These are phyloP conservation scores for Peromyscus polionotus DNA, from an alignment of 2,113 vertebrate species.

Conservation along the genomic window DNA sequence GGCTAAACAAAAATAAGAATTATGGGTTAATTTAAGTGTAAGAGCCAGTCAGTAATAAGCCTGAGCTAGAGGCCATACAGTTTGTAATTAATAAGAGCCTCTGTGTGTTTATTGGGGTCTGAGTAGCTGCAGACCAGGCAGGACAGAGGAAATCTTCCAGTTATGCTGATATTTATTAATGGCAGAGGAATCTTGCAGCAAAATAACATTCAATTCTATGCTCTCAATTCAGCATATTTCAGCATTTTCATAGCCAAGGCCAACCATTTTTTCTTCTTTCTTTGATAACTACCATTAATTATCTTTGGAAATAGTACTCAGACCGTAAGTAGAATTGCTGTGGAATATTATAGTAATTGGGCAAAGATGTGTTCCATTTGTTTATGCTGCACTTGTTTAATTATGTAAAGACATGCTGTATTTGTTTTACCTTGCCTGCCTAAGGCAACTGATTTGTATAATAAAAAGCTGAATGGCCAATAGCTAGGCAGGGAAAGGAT, in stretches of 20 bases:
- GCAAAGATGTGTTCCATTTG: background rate
- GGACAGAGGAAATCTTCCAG: too few relatives aligned
- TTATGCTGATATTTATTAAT: background rate
- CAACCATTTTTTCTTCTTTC: background rate
- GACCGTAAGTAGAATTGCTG: background rate
- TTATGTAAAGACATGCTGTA: background rate
- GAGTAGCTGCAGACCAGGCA: too few relatives aligned
- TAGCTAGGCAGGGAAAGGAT: background rate
- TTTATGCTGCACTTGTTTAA: background rate
- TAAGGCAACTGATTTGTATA: background rate
- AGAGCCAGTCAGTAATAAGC: too few relatives aligned
- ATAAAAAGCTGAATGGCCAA: background rate
- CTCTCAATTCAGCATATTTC: background rate
- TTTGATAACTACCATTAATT: constrained; percentile 22
- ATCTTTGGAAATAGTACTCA: background rate
- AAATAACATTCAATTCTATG: background rate
- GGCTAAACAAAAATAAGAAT: too few relatives aligned
- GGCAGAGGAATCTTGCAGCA: background rate
- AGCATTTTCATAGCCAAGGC: background rate
- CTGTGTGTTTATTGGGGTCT: too few relatives aligned
- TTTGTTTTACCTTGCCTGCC: background rate
- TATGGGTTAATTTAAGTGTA: too few relatives aligned
- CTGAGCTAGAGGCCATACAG: too few relatives aligned
- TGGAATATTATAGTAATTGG: background rate
- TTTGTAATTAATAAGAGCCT: too few relatives aligned